Evolutionary conservation across 2,113 vertebrate genomes (phyloP).

Genomic region (Gracilinanus agilis): DNA sequence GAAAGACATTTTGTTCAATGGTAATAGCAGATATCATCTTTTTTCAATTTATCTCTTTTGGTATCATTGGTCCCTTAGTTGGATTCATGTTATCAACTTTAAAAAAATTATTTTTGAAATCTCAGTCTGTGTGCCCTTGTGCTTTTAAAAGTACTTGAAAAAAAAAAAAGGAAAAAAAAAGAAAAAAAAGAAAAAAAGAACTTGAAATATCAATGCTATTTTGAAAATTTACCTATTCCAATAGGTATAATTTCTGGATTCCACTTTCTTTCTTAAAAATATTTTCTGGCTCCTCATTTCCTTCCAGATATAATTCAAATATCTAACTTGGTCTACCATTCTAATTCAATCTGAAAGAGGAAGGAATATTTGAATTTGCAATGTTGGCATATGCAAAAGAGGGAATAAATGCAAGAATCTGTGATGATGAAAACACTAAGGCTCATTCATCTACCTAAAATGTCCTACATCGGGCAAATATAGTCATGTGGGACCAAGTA

Average conservation of each 20-base stretch:
- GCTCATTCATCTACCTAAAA: conserved; percentile 95
- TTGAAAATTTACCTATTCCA: neutral
- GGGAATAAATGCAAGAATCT: conserved; percentile 95
- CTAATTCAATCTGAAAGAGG: conserved; percentile 93
- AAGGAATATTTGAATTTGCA: conserved; percentile 94
- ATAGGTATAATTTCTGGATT: neutral
- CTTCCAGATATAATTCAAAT: neutral
- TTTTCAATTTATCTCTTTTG: neutral
- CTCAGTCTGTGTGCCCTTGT: neutral
- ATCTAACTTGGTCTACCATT: neutral
- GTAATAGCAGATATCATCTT: neutral
- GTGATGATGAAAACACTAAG: conserved; percentile 98
- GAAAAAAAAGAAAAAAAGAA: no score
- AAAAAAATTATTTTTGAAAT: neutral
- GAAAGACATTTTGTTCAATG: neutral
- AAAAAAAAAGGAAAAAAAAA: no score
- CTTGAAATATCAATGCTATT: neutral
- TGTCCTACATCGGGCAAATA: conserved; percentile 95
- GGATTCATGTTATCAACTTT: neutral
- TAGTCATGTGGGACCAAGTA: conserved; percentile 99
- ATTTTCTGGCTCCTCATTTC: neutral
- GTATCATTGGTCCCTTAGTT: neutral
- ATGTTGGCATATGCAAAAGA: conserved; percentile 98
- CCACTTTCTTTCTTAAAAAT: neutral
- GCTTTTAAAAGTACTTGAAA: neutral